Evolutionary conservation across 1,140 invertebrate species (phyloP).

Genomic region (Heliothis virescens): DNA sequence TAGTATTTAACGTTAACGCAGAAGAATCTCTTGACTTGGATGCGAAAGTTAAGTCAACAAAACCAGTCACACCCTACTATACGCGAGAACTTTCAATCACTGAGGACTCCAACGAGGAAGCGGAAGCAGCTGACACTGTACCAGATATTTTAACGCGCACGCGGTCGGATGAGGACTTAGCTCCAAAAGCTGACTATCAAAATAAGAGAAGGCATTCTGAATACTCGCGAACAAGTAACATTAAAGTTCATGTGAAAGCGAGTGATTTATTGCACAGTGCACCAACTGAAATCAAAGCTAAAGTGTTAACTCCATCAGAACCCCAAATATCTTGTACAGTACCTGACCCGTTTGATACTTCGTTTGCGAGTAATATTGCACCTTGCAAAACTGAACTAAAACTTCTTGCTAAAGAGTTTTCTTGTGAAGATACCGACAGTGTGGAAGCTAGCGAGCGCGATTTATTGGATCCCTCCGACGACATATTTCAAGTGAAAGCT

Average conservation of each 20-base stretch:
- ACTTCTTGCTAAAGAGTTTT: slow-evolving; percentile 90
- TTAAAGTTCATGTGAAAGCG: slow-evolving; percentile 62
- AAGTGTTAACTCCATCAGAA: slow-evolving; percentile 87
- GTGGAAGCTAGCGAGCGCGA: slow-evolving; percentile 70
- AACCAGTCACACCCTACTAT: slow-evolving; percentile 93
- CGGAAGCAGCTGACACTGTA: slow-evolving; percentile 86
- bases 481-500: slow-evolving; percentile 89
- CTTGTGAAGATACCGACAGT: slow-evolving; percentile 79
- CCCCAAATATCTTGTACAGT: slow-evolving; percentile 73
- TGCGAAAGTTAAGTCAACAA: slow-evolving; percentile 80
- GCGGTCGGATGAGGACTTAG: slow-evolving; percentile 88
- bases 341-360: slow-evolving; percentile 94
- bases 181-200: slow-evolving; percentile 75
- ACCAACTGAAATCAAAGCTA: slow-evolving; percentile 87
- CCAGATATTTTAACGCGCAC: slow-evolving; percentile 84
- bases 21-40: slow-evolving; percentile 68
- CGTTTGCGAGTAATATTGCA: slow-evolving; percentile 89
- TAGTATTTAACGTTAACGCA: slow-evolving; percentile 89
- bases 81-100: slow-evolving; percentile 87
- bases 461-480: slow-evolving; percentile 87
- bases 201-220: slow-evolving; percentile 82
- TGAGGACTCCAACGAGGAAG: slow-evolving; percentile 83
- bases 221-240: slow-evolving; percentile 68
- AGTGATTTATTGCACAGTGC: slow-evolving; percentile 88
- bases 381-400: slow-evolving; percentile 92